Base-by-base conservation (phyloP, 2,888 invertebrate species). In the Leucophenga maculata region DNA sequence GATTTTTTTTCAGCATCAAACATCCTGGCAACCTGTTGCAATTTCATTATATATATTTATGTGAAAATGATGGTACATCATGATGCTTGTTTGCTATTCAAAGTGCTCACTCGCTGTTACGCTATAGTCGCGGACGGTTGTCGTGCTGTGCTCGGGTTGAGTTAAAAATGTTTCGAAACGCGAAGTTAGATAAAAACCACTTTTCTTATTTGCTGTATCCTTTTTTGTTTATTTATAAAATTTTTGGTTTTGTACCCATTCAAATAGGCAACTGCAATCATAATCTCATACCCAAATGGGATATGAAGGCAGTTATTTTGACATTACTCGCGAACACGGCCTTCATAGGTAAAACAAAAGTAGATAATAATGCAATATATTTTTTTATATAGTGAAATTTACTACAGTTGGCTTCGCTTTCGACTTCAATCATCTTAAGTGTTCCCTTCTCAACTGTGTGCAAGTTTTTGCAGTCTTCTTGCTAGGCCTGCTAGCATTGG, bases 171-270 rank as follows among this genome's bases (percentile, higher is more conserved):
- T 26, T 3, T 39, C 9, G 16, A 6, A 14, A 44, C 16, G 39
- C 44, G 20, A 54, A 70, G 31, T 70, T 54, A 16, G 48, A 64
- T n/a, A 71, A 69, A 62, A 69, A 65, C 57, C 71, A 77, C 14
- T 74, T 78, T 11, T 72, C 67, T 4, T 85, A 80, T 66, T 76
- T 81, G 6, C 72, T 79, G 18, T 81, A 78, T 77, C 83, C 83
- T 26, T 80, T 83, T 74, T 75, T 77, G 55, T 77, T 79, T 20
- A 74, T 83, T 14, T 82, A 77, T 32, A 81, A 82, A 74, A 14
- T 76, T 9, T 76, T 78, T 62, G 82, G 80, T 0, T 78, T 83
- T 31, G 72, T 73, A 65, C 84, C 84, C 3, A 78, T 87, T 50
- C 69, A 72, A 70, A 70, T 78, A 57, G 52, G 70, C 18, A 60